Percentiles rank a stretch among this genome's conserved stretches.
These are phyloP conservation scores for Aporophyla lueneburgensis DNA, from an alignment of 2,888 invertebrate genomes.

Conservation along the genomic window DNA sequence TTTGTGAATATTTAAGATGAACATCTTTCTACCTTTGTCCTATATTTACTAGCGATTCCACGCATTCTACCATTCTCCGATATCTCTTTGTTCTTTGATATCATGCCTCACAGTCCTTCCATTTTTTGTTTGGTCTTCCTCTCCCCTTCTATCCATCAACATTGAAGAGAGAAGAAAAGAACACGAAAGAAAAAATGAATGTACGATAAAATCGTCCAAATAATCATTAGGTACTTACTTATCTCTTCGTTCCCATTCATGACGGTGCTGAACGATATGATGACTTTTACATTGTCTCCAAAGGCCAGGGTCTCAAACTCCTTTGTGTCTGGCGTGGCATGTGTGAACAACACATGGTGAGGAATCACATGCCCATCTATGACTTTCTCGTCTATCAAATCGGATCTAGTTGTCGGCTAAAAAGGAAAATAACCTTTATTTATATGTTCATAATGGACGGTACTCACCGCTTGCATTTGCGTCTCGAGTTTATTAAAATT, in stretches of 20 bases:
- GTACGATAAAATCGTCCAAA: neutral
- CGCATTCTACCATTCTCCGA: too few species aligned
- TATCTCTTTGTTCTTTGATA: neutral
- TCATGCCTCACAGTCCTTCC: neutral
- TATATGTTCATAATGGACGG: neutral
- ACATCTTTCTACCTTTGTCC: neutral
- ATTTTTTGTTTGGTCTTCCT: neutral
- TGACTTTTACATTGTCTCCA: constrained; percentile 95
- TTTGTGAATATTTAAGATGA: too few species aligned
- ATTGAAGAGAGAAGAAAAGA: neutral
- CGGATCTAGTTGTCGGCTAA: constrained; percentile 93
- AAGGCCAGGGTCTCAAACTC: constrained; percentile 96
- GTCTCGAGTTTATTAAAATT: too few species aligned
- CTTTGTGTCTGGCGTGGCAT: constrained; percentile 94
- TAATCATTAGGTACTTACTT: constrained; percentile 86
- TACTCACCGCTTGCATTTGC: neutral
- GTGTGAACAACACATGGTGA: constrained; percentile 96
- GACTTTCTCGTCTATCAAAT: constrained; percentile 95
- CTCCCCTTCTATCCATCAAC: neutral
- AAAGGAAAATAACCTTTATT: constrained; percentile 56
- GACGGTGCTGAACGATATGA: constrained; percentile 94
- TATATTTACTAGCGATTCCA: neutral
- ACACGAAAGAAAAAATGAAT: neutral
- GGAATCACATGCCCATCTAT: constrained; percentile 98
- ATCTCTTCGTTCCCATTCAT: constrained; percentile 92